Base-by-base conservation (phyloP, 2,888 invertebrate genomes). In the Anagyrus pseudococci region DNA sequence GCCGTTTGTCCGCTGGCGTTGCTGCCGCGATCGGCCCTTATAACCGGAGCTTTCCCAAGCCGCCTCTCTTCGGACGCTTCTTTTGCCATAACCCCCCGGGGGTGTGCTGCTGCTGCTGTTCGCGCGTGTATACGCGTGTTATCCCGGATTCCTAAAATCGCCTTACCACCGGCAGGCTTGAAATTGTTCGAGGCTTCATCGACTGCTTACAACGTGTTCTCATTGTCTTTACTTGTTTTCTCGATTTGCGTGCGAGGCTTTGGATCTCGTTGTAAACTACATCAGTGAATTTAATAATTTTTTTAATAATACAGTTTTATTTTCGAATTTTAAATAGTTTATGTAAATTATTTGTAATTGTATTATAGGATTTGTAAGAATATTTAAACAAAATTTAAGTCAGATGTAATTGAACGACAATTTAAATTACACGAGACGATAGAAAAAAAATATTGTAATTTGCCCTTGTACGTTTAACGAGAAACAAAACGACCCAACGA, bases 81-180 rank as follows among this genome's bases (percentile, higher is more conserved):
- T 43, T 29, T 44, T 55, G 44, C 44, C 37, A 7, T 33, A 19
- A 13, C 13, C 19, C 20, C 4, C 15, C 33, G 26, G 40, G 7
- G 33, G 25, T 46, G 20, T 15, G 46, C 10, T 22, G 8, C 40
- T 23, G 15, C 37, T 20, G 53, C 2, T 37, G 8, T 15, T 37
- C 15, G 33, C 8, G 29, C 8, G 8, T 37, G 13, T 8, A 15
- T 10, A 8, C 15, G 33, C 33, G 33, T 37, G 33, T 10, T 37
- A n/a, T 15, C 33, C 17, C 7, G 49, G 17, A 40, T 62, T 56
- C 56, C 47, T 6, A 25, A 56, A 57, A 62, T 57, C 52, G 56
- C 20, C 57, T 40, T 37, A 40, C 48, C 15, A 37, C 33, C 4
- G 8, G 10, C 33, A 15, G 8, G 33, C 8, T 8, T 10, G 8